Conservation (phyloP, 1,140 invertebrate species). For the Wasmannia auropunctata region DNA sequence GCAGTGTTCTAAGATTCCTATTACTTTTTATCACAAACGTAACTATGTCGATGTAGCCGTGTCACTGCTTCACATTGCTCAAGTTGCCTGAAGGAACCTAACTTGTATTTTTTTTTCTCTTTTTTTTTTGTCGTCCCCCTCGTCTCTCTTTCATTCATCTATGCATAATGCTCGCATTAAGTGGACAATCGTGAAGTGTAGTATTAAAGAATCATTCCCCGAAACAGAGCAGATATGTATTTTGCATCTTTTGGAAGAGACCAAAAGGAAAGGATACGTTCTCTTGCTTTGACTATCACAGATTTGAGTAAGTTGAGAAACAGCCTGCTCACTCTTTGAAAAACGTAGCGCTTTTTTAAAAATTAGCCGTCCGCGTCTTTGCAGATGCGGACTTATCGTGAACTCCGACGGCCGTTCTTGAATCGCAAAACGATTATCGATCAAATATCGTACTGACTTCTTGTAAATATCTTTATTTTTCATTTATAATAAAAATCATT, state of each 20-base stretch:
- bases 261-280: slow-evolving; percentile 52
- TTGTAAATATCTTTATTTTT: slow-evolving; percentile 87
- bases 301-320: slow-evolving; percentile 41
- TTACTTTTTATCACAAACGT: slow-evolving; percentile 69
- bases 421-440: slow-evolving; percentile 60
- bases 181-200: slow-evolving; percentile 55
- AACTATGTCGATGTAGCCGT: slow-evolving; percentile 53
- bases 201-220: slow-evolving; percentile 68
- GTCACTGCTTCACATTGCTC: slow-evolving; percentile 69
- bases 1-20: slow-evolving; percentile 55
- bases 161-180: slow-evolving; percentile 53
- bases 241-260: slow-evolving; percentile 48
- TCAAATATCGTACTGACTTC: slow-evolving; percentile 78
- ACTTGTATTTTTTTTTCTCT: slow-evolving; percentile 5
- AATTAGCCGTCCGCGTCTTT: not conserved
- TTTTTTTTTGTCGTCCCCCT: slow-evolving; percentile 2
- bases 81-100: slow-evolving; percentile 58
- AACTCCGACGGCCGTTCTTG: slow-evolving; percentile 47
- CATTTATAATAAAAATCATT: slow-evolving; percentile 87
- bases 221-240: slow-evolving; percentile 63
- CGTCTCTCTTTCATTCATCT: slow-evolving; percentile 23
- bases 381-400: not conserved
- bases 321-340: slow-evolving; percentile 23
- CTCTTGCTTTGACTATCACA: slow-evolving; percentile 64
- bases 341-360: slow-evolving; percentile 32